phyloP scores from a whole-genome alignment of 1,140 invertebrate genomes.

The Hyles vespertilio region DNA sequence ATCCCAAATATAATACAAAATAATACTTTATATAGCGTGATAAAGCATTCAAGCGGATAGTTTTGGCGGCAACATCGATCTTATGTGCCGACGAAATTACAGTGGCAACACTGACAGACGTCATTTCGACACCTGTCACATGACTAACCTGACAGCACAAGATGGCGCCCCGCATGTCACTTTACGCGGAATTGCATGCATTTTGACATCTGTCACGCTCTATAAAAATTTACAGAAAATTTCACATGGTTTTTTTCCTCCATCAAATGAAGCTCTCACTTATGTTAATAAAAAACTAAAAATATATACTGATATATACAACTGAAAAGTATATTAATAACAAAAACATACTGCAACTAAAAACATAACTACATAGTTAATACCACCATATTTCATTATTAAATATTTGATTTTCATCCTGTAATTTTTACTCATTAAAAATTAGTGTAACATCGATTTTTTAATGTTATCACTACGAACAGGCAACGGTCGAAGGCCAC shows the following conservation, averaged over 20 bases:
- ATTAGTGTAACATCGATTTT: no score
- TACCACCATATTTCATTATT: no score
- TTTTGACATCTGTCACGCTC: constrained; percentile 68
- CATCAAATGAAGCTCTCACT: not conserved
- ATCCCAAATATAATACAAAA: not conserved
- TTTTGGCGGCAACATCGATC: not conserved
- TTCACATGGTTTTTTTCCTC: not conserved
- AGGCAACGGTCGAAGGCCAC: not conserved
- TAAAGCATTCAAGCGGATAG: constrained; percentile 3
- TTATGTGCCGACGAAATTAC: not conserved
- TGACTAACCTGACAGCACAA: constrained; percentile 59
- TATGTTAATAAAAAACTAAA: constrained; percentile 12
- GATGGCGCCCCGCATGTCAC: constrained; percentile 56
- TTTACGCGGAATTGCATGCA: constrained; percentile 65
- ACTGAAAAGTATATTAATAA: constrained; percentile 11
- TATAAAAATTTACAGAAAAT: constrained; percentile 53
- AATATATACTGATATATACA: constrained; percentile 22
- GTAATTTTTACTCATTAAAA: no score
- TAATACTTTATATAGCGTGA: not conserved
- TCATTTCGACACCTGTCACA: constrained; percentile 45
- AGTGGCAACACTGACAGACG: constrained; percentile 26
- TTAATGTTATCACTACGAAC: no score
- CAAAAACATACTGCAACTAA: constrained; percentile 10
- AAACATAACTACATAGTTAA: constrained; percentile 2
- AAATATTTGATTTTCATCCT: no score